Conservation (phyloP, 2,888 invertebrate genomes). For the Tolmerus cingulatus region DNA sequence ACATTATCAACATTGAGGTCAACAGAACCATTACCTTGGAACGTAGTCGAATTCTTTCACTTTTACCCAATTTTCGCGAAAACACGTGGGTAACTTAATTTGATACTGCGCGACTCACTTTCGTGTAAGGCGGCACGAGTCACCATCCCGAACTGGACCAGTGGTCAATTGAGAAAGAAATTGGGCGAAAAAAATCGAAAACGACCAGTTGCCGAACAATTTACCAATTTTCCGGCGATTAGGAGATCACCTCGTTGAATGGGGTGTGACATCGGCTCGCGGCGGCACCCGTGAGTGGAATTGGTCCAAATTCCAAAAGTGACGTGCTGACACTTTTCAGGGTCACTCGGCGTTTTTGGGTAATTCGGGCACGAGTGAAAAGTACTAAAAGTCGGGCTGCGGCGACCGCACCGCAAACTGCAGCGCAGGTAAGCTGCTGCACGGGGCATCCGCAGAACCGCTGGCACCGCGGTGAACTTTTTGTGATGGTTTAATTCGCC, state of each 20-base stretch:
- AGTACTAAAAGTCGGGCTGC: neutral
- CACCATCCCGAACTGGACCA: neutral
- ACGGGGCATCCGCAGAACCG: neutral
- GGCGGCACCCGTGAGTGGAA: neutral
- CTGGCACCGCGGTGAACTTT: neutral
- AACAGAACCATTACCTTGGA: neutral
- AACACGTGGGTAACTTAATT: neutral
- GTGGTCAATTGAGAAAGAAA: neutral
- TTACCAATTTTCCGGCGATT: neutral
- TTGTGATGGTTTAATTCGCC: constrained; percentile 10
- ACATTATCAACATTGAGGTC: neutral
- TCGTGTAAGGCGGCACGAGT: neutral
- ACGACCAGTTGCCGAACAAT: neutral
- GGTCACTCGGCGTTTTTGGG: neutral
- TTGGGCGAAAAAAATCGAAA: neutral
- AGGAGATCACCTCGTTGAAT: neutral
- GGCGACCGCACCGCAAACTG: neutral
- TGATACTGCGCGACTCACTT: neutral
- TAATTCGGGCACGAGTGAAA: neutral
- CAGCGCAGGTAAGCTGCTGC: neutral
- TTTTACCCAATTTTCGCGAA: neutral
- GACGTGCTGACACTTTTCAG: neutral
- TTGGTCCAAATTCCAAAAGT: neutral
- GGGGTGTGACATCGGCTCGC: neutral
- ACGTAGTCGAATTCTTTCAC: neutral